Conservation (phyloP, 2,888 invertebrate species). For the Lasioglossum pauxillum region DNA sequence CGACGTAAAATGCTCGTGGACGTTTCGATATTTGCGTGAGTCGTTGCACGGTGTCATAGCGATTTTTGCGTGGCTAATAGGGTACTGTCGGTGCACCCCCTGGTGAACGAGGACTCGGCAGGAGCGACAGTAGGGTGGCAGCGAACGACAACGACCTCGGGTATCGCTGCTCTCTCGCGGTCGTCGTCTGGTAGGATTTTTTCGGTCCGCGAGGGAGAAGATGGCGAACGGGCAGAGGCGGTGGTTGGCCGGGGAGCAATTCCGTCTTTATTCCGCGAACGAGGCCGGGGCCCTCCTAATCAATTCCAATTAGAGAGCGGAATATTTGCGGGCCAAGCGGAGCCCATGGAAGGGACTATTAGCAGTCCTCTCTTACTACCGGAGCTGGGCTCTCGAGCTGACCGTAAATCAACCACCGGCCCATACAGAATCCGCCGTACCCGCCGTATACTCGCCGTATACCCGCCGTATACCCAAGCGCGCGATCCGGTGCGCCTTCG, state of each 20-base stretch:
- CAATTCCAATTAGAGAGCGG: constrained; percentile 84
- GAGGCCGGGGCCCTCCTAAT: constrained; percentile 79
- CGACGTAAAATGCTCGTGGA: no score
- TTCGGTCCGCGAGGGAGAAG: constrained; percentile 29
- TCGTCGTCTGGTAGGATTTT: constrained; percentile 53
- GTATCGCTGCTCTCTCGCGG: constrained; percentile 34
- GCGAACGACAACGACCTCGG: constrained; percentile 34
- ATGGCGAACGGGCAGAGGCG: constrained; percentile 19
- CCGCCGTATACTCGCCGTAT: constrained; percentile 1
- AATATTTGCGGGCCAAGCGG: constrained; percentile 82
- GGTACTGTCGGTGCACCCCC: constrained; percentile 24
- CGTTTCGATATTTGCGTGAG: not conserved
- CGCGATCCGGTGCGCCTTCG: constrained; percentile 3
- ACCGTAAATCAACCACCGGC: constrained; percentile 83
- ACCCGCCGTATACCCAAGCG: constrained; percentile 12
- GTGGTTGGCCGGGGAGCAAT: constrained; percentile 74
- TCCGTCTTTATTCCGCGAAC: constrained; percentile 80
- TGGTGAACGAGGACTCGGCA: not conserved
- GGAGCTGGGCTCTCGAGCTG: constrained; percentile 73
- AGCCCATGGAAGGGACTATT: constrained; percentile 81
- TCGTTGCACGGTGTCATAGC: not conserved
- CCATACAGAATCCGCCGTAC: constrained; percentile 69
- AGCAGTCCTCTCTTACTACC: constrained; percentile 82
- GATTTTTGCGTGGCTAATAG: constrained; percentile 17
- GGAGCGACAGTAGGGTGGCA: constrained; percentile 17